These are phyloP conservation scores for Equus quagga DNA, from an alignment of 2,113 vertebrate species.

Conservation along the genomic window DNA sequence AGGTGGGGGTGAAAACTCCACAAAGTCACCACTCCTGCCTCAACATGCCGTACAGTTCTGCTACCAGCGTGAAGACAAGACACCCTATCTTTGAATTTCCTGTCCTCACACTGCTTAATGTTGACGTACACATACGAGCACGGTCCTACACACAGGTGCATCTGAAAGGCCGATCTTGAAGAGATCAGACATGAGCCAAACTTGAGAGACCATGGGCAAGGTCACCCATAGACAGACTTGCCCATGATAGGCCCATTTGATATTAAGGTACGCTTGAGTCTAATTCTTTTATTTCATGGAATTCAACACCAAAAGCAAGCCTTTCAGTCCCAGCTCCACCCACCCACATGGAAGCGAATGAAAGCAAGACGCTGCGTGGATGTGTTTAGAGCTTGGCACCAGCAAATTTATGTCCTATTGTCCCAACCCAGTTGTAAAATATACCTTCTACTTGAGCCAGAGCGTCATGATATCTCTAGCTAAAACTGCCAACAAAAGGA, in stretches of 20 bases:
- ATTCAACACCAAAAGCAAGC: not conserved
- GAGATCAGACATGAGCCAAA: not conserved
- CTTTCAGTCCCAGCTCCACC: not conserved
- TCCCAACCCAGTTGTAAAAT: not conserved
- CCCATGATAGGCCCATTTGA: not conserved
- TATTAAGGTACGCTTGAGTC: not conserved
- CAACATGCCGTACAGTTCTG: not conserved
- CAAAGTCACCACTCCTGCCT: not conserved
- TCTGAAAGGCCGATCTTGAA: not conserved
- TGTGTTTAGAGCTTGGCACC: not conserved
- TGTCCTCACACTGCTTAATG: not conserved
- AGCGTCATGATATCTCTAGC: not conserved
- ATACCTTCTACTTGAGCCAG: not conserved
- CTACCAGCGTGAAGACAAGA: fast-evolving
- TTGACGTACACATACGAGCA: fast-evolving
- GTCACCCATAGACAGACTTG: not conserved
- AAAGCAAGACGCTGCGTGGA: not conserved
- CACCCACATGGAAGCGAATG: not conserved
- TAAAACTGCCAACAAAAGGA: not conserved
- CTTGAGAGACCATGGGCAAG: not conserved
- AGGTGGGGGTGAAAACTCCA: not conserved
- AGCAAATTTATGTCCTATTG: not conserved
- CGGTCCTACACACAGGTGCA: not conserved
- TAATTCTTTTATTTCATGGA: not conserved
- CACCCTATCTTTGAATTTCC: not conserved